Percentiles rank a stretch among this genome's conserved stretches.
These are phyloP conservation scores for Bradypus variegatus DNA, from an alignment of 2,797 vertebrate species.

Conservation along the genomic window DNA sequence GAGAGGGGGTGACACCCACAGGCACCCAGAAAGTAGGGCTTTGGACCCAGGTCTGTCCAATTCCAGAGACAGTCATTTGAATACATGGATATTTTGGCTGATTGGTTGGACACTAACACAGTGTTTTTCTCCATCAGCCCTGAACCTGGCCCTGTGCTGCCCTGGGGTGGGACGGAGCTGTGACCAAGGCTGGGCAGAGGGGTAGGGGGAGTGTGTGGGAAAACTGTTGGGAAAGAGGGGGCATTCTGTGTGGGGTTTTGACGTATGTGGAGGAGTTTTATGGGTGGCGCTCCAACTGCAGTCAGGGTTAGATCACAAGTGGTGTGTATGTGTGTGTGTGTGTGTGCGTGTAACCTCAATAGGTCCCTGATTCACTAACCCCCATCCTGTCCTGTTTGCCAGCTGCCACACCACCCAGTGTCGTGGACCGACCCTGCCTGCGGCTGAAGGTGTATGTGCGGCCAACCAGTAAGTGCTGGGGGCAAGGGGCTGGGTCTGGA, in stretches of 20 bases:
- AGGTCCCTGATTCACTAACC: not conserved
- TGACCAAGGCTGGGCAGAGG: not conserved
- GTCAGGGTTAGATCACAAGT: not conserved
- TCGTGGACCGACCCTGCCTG: slow-evolving; percentile 85
- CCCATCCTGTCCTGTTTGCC: slow-evolving; percentile 40
- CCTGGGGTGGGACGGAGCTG: not conserved
- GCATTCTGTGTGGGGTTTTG: not conserved
- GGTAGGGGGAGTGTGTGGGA: not conserved
- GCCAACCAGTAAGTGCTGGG: slow-evolving; percentile 83
- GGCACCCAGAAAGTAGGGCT: not conserved
- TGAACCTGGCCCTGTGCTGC: not conserved
- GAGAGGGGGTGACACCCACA: too few species aligned
- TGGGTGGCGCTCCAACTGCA: not conserved
- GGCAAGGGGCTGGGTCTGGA: rapidly evolving
- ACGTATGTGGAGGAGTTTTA: not conserved
- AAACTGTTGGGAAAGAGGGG: not conserved
- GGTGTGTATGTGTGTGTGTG: too few species aligned
- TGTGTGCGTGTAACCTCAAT: not conserved
- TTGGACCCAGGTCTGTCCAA: not conserved
- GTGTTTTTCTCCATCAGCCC: not conserved
- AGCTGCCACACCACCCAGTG: slow-evolving; percentile 85
- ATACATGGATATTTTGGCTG: not conserved
- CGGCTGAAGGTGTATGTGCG: slow-evolving; percentile 91
- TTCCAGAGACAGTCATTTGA: not conserved
- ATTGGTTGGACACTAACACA: not conserved